Evolutionary conservation across 1,140 invertebrate species (phyloP).

Genomic region (Limonius californicus): DNA sequence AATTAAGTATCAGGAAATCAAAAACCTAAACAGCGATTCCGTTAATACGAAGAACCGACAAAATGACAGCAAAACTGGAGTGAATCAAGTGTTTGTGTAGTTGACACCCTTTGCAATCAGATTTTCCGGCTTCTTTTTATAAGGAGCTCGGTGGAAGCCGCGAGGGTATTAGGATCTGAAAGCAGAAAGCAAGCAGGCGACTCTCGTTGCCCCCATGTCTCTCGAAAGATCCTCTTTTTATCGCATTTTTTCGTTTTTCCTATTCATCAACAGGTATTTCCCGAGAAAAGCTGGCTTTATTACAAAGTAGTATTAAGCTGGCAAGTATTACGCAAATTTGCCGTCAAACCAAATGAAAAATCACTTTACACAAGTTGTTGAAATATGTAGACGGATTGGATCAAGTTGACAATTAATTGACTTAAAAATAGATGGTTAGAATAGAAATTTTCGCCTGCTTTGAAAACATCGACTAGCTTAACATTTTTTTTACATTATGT

Average conservation of each 20-base stretch:
- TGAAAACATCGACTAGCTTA: no score
- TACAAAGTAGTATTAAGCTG: no score
- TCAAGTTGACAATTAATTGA: no score
- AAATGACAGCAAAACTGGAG: conserved; percentile 37
- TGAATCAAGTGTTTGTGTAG: conserved; percentile 39
- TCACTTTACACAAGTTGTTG: no score
- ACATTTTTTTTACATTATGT: no score
- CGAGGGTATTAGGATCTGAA: not conserved
- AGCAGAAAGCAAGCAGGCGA: not conserved
- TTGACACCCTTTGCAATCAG: conserved; percentile 40
- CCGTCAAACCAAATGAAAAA: no score
- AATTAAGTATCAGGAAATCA: not conserved
- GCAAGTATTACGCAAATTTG: no score
- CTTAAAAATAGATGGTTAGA: no score
- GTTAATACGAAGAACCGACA: conserved; percentile 24
- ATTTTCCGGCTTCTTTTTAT: conserved; percentile 33
- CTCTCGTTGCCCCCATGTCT: not conserved
- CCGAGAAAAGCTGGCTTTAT: no score
- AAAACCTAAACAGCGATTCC: not conserved
- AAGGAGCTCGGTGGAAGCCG: conserved; percentile 14
- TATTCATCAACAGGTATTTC: not conserved
- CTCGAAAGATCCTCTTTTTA: not conserved
- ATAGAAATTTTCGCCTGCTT: no score
- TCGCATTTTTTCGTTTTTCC: not conserved
- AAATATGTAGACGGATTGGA: no score